Conservation (phyloP, 1,140 invertebrate genomes). For the Euwallacea fornicatus region DNA sequence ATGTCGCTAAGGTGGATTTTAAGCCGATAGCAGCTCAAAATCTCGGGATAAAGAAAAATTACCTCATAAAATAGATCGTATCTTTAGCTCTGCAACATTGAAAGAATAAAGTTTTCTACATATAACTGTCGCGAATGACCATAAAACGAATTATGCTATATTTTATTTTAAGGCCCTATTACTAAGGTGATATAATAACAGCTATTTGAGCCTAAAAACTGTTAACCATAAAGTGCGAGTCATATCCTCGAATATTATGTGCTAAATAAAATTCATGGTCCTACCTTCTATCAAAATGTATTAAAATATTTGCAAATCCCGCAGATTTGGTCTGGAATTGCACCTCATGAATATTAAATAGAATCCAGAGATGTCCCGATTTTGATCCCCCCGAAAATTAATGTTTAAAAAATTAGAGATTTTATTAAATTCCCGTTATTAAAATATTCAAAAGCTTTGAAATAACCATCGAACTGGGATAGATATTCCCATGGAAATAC, state of each 20-base stretch:
- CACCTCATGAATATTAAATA: constrained; percentile 7
- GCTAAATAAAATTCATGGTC: neutral
- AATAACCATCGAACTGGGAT: constrained; percentile 1
- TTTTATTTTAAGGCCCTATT: neutral
- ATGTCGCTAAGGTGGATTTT: neutral
- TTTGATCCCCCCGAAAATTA: constrained; percentile 1
- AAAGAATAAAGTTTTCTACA: neutral
- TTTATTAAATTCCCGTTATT: constrained; percentile 16
- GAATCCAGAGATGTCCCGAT: neutral
- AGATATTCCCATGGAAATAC: neutral
- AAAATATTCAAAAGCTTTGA: constrained; percentile 22
- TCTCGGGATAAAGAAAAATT: constrained; percentile 15
- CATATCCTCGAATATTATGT: neutral
- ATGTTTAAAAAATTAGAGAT: constrained; percentile 15
- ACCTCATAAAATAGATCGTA: constrained; percentile 13
- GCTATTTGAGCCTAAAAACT: neutral
- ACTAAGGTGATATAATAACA: neutral
- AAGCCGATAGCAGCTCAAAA: constrained; percentile 12
- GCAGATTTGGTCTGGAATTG: neutral
- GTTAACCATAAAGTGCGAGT: neutral
- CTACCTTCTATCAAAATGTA: too few relatives aligned
- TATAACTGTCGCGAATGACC: constrained; percentile 5
- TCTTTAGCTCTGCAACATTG: constrained; percentile 14
- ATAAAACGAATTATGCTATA: constrained; percentile 1
- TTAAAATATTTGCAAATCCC: too few relatives aligned